Percentiles rank a stretch among this genome's conserved stretches.
These are phyloP conservation scores for Neodiprion pinetum DNA, from an alignment of 1,140 invertebrate species.

Conservation along the genomic window DNA sequence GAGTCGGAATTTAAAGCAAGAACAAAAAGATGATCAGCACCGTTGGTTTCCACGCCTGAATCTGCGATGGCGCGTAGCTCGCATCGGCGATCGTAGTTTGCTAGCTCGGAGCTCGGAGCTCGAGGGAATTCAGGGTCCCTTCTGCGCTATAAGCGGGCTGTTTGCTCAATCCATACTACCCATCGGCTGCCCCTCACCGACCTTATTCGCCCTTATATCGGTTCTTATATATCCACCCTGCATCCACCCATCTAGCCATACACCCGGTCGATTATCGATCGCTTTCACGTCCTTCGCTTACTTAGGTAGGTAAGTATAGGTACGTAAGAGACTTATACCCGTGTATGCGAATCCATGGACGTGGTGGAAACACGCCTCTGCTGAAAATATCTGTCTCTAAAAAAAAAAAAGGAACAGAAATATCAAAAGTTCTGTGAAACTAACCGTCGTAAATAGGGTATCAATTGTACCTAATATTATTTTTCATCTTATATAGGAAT, in stretches of 20 bases:
- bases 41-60: conserved; percentile 17
- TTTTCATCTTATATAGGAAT: no score
- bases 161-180: conserved; percentile 38
- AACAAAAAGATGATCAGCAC: conserved; percentile 23
- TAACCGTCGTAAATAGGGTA: no score
- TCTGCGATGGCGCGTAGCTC: conserved; percentile 29
- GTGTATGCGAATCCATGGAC: no score
- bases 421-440: no score
- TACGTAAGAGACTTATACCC: background rate
- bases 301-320: background rate
- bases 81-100: conserved; percentile 2
- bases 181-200: conserved; percentile 11
- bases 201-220: conserved; percentile 20
- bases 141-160: conserved; percentile 35
- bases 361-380: no score
- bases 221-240: conserved; percentile 12
- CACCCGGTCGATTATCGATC: conserved; percentile 13
- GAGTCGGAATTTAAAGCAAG: conserved; percentile 9
- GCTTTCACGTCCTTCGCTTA: background rate
- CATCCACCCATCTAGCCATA: background rate
- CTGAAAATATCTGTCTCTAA: no score
- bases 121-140: conserved; percentile 35
- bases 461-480: no score
- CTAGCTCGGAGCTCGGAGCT: conserved; percentile 10
- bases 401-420: no score